Evolutionary conservation across 2,797 vertebrate genomes (phyloP).

Genomic region (Buceros bicornis): DNA sequence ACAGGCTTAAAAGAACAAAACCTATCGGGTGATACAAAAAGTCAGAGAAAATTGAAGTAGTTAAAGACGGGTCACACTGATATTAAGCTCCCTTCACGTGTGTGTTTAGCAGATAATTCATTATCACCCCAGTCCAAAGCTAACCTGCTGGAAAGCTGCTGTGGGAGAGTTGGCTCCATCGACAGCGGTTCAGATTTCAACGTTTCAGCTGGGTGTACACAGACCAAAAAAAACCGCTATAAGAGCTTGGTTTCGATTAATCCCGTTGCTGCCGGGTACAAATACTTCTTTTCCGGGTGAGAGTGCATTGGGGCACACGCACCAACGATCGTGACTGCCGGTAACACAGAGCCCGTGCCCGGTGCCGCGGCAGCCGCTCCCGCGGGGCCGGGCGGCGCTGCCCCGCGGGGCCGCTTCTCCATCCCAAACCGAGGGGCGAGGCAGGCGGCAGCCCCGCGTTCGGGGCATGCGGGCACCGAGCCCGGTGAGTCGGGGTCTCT

Average conservation of each 20-base stretch:
- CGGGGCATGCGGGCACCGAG: rapidly evolving
- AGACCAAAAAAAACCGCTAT: neutral
- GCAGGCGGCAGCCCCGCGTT: neutral
- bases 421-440: rapidly evolving
- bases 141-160: constrained; percentile 64
- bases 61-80: neutral
- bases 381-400: rapidly evolving
- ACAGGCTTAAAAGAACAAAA: neutral
- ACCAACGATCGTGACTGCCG: neutral
- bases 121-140: constrained; percentile 70
- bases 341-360: neutral
- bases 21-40: neutral
- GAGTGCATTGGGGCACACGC: constrained; percentile 70
- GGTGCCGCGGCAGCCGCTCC: neutral
- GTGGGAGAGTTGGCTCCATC: constrained; percentile 48
- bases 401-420: neutral
- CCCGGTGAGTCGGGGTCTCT: rapidly evolving
- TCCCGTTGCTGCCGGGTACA: constrained; percentile 1
- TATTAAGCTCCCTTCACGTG: neutral
- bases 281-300: constrained; percentile 68
- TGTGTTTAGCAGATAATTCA: constrained; percentile 61
- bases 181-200: constrained; percentile 20
- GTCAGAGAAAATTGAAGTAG: neutral
- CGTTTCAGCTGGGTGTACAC: constrained; percentile 53
- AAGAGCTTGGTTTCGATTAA: constrained; percentile 67